These are phyloP conservation scores for Venustaconcha ellipsiformis DNA, from an alignment of 1,140 invertebrate genomes.

Conservation along the genomic window DNA sequence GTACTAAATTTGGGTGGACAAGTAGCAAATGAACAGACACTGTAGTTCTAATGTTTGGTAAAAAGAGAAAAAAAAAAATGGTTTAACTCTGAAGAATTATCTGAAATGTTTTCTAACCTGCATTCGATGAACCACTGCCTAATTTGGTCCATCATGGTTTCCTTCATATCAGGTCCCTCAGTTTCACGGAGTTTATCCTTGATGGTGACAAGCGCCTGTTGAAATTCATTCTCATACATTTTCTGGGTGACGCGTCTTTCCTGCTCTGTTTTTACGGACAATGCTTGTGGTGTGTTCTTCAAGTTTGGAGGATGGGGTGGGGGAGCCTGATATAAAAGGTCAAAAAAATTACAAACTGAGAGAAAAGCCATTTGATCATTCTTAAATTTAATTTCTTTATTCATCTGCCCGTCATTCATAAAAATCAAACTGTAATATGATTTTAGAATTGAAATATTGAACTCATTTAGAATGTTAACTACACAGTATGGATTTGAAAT, in stretches of 20 bases:
- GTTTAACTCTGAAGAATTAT: no score
- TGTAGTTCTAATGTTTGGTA: no score
- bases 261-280: slow-evolving; percentile 61
- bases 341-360: background rate
- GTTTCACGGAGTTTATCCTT: slow-evolving; percentile 69
- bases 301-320: slow-evolving; percentile 51
- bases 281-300: slow-evolving; percentile 59
- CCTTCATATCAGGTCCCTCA: slow-evolving; percentile 79
- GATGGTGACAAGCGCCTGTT: slow-evolving; percentile 68
- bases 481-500: no score
- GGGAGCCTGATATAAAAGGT: slow-evolving; percentile 41
- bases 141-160: slow-evolving; percentile 79
- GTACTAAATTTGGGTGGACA: no score
- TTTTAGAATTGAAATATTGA: no score
- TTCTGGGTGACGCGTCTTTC: slow-evolving; percentile 64
- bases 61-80: background rate
- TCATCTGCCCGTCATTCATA: no score
- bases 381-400: no score
- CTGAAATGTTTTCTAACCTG: slow-evolving; percentile 60
- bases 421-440: no score
- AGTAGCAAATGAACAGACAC: no score
- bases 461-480: no score
- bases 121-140: slow-evolving; percentile 81
- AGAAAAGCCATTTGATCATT: no score
- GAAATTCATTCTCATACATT: slow-evolving; percentile 76